A percentile compares a stretch with the other conserved stretches of the same genome.
Evolutionary conservation across 2,113 vertebrate species (phyloP).

Genomic region (Xenopus laevis): DNA sequence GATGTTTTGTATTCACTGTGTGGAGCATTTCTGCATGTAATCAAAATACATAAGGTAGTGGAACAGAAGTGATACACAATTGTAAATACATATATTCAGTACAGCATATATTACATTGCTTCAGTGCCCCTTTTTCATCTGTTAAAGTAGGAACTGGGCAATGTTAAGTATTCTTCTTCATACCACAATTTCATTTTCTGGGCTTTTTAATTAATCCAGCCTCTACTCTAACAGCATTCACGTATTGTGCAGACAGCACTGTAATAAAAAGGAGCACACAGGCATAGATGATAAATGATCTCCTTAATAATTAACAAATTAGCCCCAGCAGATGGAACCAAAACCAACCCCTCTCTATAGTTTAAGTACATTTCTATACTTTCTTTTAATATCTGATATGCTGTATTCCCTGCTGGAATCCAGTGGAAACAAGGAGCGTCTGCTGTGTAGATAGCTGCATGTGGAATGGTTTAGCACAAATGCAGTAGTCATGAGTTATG

Average conservation of each 20-base stretch:
- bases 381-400: slow-evolving; percentile 13
- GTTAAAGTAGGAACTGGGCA: not conserved
- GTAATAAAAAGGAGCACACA: slow-evolving; percentile 63
- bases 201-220: slow-evolving; percentile 64
- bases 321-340: slow-evolving; percentile 66
- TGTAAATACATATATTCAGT: too few species aligned
- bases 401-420: slow-evolving; percentile 23
- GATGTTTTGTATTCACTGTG: too few species aligned
- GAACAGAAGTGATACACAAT: too few species aligned
- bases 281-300: slow-evolving; percentile 62
- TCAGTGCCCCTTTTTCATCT: too few species aligned
- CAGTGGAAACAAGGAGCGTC: slow-evolving; percentile 23
- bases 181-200: slow-evolving; percentile 47
- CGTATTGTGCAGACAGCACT: slow-evolving; percentile 53
- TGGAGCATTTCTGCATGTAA: too few species aligned
- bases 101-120: too few species aligned
- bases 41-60: too few species aligned
- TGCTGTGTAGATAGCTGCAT: slow-evolving; percentile 21
- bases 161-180: not conserved
- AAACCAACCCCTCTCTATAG: slow-evolving; percentile 54
- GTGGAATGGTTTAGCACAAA: slow-evolving; percentile 24
- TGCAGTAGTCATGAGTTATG: slow-evolving; percentile 23
- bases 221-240: slow-evolving; percentile 56
- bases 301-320: slow-evolving; percentile 70
- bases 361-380: slow-evolving; percentile 33